Base-by-base conservation (phyloP, 1,140 invertebrate species). In the Notospermus geniculatus region DNA sequence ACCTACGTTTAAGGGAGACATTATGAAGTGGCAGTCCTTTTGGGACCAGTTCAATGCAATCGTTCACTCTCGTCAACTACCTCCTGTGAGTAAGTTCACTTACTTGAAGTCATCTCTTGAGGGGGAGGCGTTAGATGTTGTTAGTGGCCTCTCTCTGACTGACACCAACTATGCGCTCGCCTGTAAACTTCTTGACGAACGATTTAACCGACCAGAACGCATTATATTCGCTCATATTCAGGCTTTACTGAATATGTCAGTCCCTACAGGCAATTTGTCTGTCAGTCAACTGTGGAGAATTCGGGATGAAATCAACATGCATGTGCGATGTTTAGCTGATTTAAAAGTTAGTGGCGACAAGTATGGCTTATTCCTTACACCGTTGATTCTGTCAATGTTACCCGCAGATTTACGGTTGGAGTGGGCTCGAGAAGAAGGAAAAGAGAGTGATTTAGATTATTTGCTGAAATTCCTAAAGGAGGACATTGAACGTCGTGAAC, bases 1-100 rank as follows among this genome's bases (percentile, higher is more conserved):
- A 41, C 29, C 28, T 2, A 32, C 46, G n/a, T 57, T 57, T 22
- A 30, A 25, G 4, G 56, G 56, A 13, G 32, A 36, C 32, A 36
- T 7, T 17, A 46, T 17, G 13, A 30, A 57, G 19, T 57, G 56
- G 56, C 17, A n/a, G 23, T 11, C 7, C 22, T 57, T 57, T 41
- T 57, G n/a, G n/a, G 56, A 57, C 27, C 30, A 43, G 19, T 57
- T 57, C 36, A 22, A 41, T 7, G 39, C 56, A 13, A 30, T 36
- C 23, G 36, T 57, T 39, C 29, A 57, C 39, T 46, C 2, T 19
- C 46, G 22, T 25, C 23, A 57, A 17, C 7, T 45, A 30, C 36
- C 56, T 22, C 7, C 56, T 41, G 32, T 57, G n/a, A 39, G 2
- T 23, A 57, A 57, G 27, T 57, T 57, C 32, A 41, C 29, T 4